phyloP scores from a whole-genome alignment of 1,140 invertebrate species.

The Catajapyx aquilonaris region DNA sequence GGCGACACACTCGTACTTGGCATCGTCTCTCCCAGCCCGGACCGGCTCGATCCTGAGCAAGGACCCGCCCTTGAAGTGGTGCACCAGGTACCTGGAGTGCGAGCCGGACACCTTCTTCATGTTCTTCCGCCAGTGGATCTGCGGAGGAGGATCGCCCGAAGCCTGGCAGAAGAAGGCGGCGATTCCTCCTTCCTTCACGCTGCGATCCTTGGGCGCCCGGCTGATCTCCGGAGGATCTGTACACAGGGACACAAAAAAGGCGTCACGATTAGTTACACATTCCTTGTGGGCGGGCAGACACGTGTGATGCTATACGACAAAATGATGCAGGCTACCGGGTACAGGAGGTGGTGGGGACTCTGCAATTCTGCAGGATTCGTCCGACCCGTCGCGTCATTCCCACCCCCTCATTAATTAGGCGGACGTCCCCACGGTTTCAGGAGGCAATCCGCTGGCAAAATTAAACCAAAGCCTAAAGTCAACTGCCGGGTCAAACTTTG shows the following conservation, averaged over 20 bases:
- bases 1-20: conserved; percentile 84
- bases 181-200: conserved; percentile 69
- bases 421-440: no score
- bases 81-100: conserved; percentile 26
- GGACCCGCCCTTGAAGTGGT: conserved; percentile 39
- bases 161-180: conserved; percentile 90
- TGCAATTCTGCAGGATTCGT: no score
- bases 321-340: no score
- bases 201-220: conserved; percentile 60
- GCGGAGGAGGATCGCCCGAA: conserved; percentile 50
- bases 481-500: no score
- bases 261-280: no score
- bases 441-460: no score
- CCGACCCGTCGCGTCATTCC: no score
- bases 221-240: conserved; percentile 81
- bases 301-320: no score
- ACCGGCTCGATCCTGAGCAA: conserved; percentile 84
- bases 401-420: no score
- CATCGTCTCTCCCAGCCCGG: conserved; percentile 56
- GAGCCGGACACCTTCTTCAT: conserved; percentile 57
- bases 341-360: no score
- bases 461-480: no score
- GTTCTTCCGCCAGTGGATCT: conserved; percentile 79
- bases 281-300: no score
- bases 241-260: conserved; percentile 19